phyloP scores from a whole-genome alignment of 2,113 vertebrate genomes.

The Eupsittula cactorum region DNA sequence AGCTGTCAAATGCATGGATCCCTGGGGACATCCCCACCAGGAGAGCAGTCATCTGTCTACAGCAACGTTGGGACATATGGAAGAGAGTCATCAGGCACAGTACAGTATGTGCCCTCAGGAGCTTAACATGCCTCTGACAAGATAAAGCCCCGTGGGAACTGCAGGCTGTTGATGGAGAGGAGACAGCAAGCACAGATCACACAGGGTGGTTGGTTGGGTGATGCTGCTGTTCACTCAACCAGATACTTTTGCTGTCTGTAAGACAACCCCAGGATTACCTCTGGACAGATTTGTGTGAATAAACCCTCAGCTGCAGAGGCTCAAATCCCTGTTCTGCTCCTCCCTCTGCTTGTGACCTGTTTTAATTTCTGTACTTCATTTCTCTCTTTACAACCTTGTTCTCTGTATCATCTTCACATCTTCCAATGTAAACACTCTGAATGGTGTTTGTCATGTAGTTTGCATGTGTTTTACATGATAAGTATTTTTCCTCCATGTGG shows the following conservation, averaged over 20 bases:
- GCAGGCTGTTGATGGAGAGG: not conserved
- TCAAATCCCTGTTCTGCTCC: not conserved
- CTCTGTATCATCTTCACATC: fast-evolving
- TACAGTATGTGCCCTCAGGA: not conserved
- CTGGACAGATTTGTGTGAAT: not conserved
- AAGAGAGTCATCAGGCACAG: not conserved
- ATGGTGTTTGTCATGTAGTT: not conserved
- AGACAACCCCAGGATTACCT: fast-evolving
- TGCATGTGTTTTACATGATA: not conserved
- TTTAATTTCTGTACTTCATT: not conserved
- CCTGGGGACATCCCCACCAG: not conserved
- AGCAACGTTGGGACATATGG: fast-evolving
- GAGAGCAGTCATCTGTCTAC: not conserved
- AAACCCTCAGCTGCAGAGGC: not conserved
- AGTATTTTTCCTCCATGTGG: not conserved
- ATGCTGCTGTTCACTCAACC: not conserved
- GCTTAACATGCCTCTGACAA: not conserved
- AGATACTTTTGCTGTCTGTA: not conserved
- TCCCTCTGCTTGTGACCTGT: not conserved
- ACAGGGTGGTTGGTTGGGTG: fast-evolving
- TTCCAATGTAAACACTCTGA: not conserved
- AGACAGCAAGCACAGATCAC: not conserved
- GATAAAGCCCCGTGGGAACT: not conserved
- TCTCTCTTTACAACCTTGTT: not conserved
- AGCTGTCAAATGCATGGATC: fast-evolving